A percentile compares a stretch with the other conserved stretches of the same genome.
These are phyloP conservation scores for Acleris laterana DNA, from an alignment of 2,888 invertebrate genomes.

Conservation along the genomic window DNA sequence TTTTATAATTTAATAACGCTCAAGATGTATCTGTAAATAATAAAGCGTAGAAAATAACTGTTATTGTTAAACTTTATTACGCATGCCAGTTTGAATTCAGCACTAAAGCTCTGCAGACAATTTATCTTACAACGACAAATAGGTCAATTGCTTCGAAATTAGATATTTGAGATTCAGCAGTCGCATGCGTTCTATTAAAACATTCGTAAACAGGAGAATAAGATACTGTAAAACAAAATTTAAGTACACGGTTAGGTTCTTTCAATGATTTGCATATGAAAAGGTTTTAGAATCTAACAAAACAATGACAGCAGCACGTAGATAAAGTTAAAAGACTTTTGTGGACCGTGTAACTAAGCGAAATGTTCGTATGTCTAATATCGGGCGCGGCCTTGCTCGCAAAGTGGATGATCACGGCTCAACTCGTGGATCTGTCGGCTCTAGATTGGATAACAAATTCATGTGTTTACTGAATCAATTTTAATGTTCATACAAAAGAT, in stretches of 20 bases:
- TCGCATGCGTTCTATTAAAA: conserved; percentile 29
- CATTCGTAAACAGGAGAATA: conserved; percentile 20
- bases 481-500: conserved; percentile 42
- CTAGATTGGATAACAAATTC: conserved; percentile 72
- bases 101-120: conserved; percentile 9
- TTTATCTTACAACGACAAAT: conserved; percentile 30
- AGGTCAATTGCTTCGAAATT: conserved; percentile 36
- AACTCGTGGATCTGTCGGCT: conserved; percentile 58
- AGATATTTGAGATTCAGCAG: conserved; percentile 30
- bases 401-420: conserved; percentile 81
- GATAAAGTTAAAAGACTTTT: conserved; percentile 17
- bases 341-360: conserved; percentile 22
- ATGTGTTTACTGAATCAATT: conserved; percentile 67
- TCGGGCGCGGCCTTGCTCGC: conserved; percentile 63
- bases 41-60: conserved; percentile 15
- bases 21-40: conserved; percentile 4
- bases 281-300: conserved; percentile 27
- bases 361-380: conserved; percentile 30
- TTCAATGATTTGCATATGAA: conserved; percentile 28
- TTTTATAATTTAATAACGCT: background rate
- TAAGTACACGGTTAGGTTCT: conserved; percentile 13
- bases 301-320: conserved; percentile 24
- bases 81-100: background rate
- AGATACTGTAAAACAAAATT: conserved; percentile 11
- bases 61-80: conserved; percentile 2